Conservation (phyloP, 2,113 vertebrate genomes). For the Laticauda colubrina region DNA sequence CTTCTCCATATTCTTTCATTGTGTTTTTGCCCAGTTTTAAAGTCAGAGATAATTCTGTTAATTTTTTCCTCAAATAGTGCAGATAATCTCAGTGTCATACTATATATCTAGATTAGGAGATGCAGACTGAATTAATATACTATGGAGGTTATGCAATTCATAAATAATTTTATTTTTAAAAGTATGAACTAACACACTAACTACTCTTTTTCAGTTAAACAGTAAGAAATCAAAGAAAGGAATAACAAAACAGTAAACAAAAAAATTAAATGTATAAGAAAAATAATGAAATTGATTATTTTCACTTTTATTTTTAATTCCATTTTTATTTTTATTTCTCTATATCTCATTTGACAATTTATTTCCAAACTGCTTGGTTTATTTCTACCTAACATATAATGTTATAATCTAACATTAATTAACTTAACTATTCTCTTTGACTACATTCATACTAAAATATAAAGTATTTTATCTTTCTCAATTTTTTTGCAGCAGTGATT, state of each 20-base stretch:
- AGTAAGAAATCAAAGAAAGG: not conserved
- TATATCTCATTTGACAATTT: not conserved
- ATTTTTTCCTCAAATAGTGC: conserved; percentile 94
- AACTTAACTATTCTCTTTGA: not conserved
- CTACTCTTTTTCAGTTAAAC: not conserved
- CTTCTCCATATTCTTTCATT: conserved; percentile 83
- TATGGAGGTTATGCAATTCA: not conserved
- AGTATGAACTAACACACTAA: not conserved
- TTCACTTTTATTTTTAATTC: not conserved
- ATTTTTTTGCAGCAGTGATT: not conserved
- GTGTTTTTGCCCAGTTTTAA: conserved; percentile 87
- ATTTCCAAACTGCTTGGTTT: not conserved
- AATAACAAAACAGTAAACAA: not conserved
- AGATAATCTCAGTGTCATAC: conserved; percentile 94
- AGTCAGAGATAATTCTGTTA: conserved; percentile 86
- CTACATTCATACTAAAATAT: not conserved
- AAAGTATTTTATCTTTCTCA: not conserved
- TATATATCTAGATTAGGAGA: conserved; percentile 83
- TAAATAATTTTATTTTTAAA: not conserved
- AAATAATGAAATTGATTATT: not conserved
- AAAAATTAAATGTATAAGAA: not conserved
- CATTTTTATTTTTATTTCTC: not conserved
- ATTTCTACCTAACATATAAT: not conserved
- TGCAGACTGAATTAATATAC: conserved; percentile 29
- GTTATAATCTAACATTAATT: not conserved